A percentile compares a stretch with the other conserved stretches of the same genome.
phyloP scores from a whole-genome alignment of 2,797 vertebrate genomes.

The Tauraco hartlaubi region DNA sequence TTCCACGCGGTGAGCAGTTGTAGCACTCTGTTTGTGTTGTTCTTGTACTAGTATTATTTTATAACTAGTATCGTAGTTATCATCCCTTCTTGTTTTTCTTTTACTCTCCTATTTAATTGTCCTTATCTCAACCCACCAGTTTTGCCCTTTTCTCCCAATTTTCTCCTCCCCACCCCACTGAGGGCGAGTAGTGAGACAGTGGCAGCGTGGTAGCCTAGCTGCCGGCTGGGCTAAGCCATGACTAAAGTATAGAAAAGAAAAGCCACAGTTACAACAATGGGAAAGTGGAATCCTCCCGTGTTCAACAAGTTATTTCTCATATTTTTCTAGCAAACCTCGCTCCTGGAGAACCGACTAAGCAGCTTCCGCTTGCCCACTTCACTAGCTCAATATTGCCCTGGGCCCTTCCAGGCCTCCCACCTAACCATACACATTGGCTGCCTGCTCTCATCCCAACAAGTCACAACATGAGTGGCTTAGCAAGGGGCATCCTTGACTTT shows the following conservation, averaged over 20 bases:
- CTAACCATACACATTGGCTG: fast-evolving
- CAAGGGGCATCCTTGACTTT: fast-evolving
- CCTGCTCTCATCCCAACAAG: background rate
- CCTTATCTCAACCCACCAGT: no score
- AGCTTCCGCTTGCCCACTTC: fast-evolving
- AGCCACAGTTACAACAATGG: background rate
- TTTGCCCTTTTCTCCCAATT: no score
- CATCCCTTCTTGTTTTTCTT: no score
- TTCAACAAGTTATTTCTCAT: background rate
- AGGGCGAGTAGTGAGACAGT: no score
- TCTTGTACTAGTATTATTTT: no score
- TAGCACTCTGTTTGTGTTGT: no score
- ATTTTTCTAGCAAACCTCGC: background rate
- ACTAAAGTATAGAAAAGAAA: background rate
- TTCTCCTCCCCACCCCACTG: no score
- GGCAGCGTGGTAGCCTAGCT: no score
- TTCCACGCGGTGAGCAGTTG: no score
- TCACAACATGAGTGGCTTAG: fast-evolving
- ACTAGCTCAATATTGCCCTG: background rate
- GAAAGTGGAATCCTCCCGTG: background rate
- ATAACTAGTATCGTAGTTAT: no score
- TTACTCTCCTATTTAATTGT: no score
- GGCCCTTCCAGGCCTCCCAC: background rate
- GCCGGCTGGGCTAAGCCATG: no score
- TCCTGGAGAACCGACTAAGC: background rate